Conservation (phyloP, 2,888 invertebrate species). For the Drosophila niveifrons region DNA sequence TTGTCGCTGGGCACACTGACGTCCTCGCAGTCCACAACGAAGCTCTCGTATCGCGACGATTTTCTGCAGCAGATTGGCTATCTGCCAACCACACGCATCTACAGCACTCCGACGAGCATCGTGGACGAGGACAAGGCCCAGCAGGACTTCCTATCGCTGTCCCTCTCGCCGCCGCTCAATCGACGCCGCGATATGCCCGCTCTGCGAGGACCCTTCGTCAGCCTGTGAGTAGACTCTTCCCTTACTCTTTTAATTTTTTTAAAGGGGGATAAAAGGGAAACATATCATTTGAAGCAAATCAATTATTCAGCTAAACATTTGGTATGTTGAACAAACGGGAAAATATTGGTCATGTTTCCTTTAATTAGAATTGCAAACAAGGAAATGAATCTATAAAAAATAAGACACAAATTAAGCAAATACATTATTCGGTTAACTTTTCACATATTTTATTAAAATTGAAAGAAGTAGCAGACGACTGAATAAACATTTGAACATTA, state of each 20-base stretch:
- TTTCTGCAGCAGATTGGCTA: slow-evolving; percentile 85
- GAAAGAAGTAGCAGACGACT: no score
- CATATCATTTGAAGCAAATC: not conserved
- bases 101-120: slow-evolving; percentile 81
- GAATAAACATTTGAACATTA: no score
- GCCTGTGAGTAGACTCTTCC: slow-evolving; percentile 83
- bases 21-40: slow-evolving; percentile 83
- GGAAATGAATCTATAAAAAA: not conserved
- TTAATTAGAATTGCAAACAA: not conserved
- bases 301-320: not conserved
- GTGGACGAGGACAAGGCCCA: slow-evolving; percentile 84
- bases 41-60: slow-evolving; percentile 84
- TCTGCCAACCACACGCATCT: slow-evolving; percentile 84
- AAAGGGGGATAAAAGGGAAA: not conserved
- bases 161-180: slow-evolving; percentile 85
- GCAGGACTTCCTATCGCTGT: slow-evolving; percentile 85
- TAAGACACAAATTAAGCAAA: not conserved
- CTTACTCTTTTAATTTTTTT: not conserved
- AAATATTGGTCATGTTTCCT: not conserved
- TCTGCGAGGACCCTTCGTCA: slow-evolving; percentile 84
- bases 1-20: slow-evolving; percentile 73
- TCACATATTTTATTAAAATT: no score
- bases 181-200: slow-evolving; percentile 85
- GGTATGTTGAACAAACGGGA: not conserved
- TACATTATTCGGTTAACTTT: not conserved